Evolutionary conservation across 2,113 vertebrate genomes (phyloP), one percentile per base, ranked within the genome.

Genomic region (Chinchilla lanigera): DNA sequence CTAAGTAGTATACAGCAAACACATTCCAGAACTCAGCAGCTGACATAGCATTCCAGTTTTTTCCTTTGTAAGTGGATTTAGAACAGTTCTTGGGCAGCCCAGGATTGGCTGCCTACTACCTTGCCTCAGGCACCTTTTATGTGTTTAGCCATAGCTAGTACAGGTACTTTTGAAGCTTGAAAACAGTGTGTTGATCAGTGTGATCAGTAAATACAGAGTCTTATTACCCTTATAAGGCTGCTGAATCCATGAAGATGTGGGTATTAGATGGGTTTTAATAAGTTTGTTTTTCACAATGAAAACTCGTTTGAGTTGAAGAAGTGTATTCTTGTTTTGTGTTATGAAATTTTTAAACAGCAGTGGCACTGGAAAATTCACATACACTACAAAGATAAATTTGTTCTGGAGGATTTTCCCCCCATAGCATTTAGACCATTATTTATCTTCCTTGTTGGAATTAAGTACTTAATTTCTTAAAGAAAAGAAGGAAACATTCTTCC

Each of bases 51-150:
- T 30, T 54, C 75, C 7, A 24, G 1, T 52, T 60, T 89, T 65
- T 89, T 28, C 58, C 38, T 56, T 95, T 95, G 89, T 47, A 86
- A 96, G 90, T 77, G 44, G 14, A 83, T 69, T 65, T 92, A 91
- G 58, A 93, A 41, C 38, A 16, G 26, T 93, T 94, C 73, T 95
- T 41, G 16, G 44, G 38, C 69, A 82, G 7, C n/a, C 1, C 24
- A 56, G 11, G 26, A 35, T 61, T 77, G 71, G 56, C 83, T 22
- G 7, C 41, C 84, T 83, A 26, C 67, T 58, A 4, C 89, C 86
- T 90, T 86, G 85, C 65, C 54, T 65, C 77, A 47, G 81, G 65
- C 14, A 0, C 44, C 75, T 86, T 96, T 60, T 85, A 7, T 86
- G 26, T 88, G 58, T 94, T 67, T 84, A n/a, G 67, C 89, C 11